Conservation (phyloP, 2,113 vertebrate genomes). For the Microtus pennsylvanicus region DNA sequence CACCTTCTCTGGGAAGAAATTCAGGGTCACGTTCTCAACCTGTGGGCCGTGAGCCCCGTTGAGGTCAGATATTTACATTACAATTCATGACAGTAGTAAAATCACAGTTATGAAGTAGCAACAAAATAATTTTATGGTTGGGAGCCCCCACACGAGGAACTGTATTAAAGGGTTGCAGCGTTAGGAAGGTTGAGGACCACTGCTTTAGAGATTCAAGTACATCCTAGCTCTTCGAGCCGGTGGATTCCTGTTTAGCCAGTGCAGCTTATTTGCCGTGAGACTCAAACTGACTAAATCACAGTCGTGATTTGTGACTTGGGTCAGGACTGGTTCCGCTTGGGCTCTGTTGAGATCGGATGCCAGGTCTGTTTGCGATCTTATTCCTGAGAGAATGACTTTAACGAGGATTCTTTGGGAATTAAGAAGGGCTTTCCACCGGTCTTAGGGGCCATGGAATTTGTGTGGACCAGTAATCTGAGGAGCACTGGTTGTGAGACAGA, state of each 20-base stretch:
- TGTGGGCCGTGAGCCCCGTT: background rate
- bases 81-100: background rate
- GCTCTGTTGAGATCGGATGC: background rate
- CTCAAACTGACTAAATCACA: background rate
- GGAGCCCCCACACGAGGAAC: background rate
- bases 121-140: background rate
- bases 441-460: background rate
- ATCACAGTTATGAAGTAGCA: background rate
- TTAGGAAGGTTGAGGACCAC: background rate
- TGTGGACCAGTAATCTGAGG: background rate
- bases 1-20: background rate
- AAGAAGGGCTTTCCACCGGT: background rate
- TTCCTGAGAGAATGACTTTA: background rate
- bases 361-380: background rate
- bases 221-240: background rate
- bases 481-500: background rate
- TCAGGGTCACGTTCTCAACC: background rate
- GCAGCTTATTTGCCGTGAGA: background rate
- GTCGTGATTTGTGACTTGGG: background rate
- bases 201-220: background rate
- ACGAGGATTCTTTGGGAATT: background rate
- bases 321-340: background rate
- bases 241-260: background rate
- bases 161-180: background rate
- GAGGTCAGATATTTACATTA: background rate